Evolutionary conservation across 1,140 invertebrate species (phyloP), one percentile per base, ranked within the genome.

Genomic region (Capitella teleta): DNA sequence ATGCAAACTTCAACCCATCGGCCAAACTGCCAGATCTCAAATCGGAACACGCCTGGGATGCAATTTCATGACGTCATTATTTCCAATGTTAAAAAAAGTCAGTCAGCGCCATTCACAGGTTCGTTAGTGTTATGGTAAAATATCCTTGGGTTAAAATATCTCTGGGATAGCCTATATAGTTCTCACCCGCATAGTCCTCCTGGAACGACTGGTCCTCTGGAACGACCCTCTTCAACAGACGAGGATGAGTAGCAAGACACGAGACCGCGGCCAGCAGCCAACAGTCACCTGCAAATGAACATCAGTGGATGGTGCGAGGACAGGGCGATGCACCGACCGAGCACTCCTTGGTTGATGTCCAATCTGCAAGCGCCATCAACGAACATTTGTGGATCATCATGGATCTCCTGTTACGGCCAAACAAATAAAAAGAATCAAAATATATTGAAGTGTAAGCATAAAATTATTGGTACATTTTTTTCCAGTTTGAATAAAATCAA

Each of bases 1-100:
- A 85, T 75, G 2, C 83, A 63, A 1, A 85, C 74, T 60, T 85
- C 82, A 42, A 78, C 74, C 81, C 81, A 84, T 58, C 81, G 78
- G 2, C 81, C 81, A 64, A 82, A 83, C 60, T 80, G 78, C 80
- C 81, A 83, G 62, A 83, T 82, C 21, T 78, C 66, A 68, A 83
- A 83, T 57, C 79, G 81, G 66, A 56, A 56, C 12, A 42, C 42
- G 25, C 55, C 55, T 53, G 26, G 28, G 47, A 49, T 34, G 8
- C 8, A 34, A 34, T 34, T 34, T 10, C 30, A 10, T 34, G 8
- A 34, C n/a, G 8, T 10, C 30, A 10, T 34, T 34, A 34, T n/a
- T 34, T 34, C 8, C n/a, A 10, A 2, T n/a, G n/a, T n/a, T 8
- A 6, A 16, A 19, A 40, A 23, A 40, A 40, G 2, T 2, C 21